Base-by-base conservation (phyloP, 1,140 invertebrate species). In the Trichoplusia ni region DNA sequence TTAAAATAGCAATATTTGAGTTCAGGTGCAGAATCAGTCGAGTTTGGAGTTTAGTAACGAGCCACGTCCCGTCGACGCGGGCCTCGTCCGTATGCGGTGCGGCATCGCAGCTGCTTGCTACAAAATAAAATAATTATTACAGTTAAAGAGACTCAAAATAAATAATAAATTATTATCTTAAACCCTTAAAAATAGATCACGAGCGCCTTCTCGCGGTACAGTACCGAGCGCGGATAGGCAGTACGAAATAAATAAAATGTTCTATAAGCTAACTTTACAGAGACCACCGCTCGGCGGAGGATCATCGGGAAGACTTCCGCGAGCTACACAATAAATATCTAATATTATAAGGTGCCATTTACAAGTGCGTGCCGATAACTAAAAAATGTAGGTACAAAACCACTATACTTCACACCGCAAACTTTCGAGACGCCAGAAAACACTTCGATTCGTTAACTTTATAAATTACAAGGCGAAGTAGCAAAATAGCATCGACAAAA, bases 91-190 rank as follows among this genome's bases (percentile, higher is more conserved):
- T 78, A 73, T 86, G 87, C 85, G 82, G 85, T 87, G 85, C 82
- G 84, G 76, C 76, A 80, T 88, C 81, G 76, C 78, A 82, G 73
- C 79, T 73, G 78, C 72, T 80, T 75, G 80, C 66, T 86, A 86
- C 79, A 81, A 79, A 80, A 83, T 81, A 79, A 60, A 58, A 58
- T 58, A 44, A 84, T 82, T 73, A 86, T 86, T 89, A 88, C 69
- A 87, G 80, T 87, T 85, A 90, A 88, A 88, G 87, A 90, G 87
- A 90, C 87, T 90, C 87, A 78, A 89, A 90, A 90, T 90, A 90
- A 90, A 90, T 90, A 90, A 90, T 90, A 90, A 90, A 89, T 90
- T 90, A 90, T 86, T 90, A 90, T 82, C 84, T 89, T 90, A 90
- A 84, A 90, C 75, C 81, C 87, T 90, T 90, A 90, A 89, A 85